These are phyloP conservation scores for Seriola rivoliana DNA, from an alignment of 2,113 vertebrate genomes.

Conservation along the genomic window DNA sequence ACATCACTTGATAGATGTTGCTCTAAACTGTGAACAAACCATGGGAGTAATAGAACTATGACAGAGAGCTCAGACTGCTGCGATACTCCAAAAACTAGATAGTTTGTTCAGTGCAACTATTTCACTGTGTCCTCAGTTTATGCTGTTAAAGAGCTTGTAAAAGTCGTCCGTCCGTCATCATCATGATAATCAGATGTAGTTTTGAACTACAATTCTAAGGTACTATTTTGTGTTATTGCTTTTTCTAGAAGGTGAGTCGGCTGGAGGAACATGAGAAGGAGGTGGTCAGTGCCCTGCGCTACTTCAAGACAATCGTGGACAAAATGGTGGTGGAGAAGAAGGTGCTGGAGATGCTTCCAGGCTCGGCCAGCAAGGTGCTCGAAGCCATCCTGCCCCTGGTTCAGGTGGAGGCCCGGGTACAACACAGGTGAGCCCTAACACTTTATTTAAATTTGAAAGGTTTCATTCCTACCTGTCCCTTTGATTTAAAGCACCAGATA, in stretches of 20 bases:
- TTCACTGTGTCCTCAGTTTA: background rate
- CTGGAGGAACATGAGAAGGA: constrained; percentile 98
- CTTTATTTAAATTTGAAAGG: background rate
- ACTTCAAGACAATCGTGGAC: constrained; percentile 99
- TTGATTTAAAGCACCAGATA: background rate
- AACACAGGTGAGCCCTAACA: constrained; percentile 87
- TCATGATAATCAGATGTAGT: background rate
- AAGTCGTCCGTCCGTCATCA: background rate
- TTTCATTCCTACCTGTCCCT: background rate
- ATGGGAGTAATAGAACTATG: constrained; percentile 10
- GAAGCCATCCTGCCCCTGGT: constrained; percentile 96
- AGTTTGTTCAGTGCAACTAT: background rate
- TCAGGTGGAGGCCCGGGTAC: constrained; percentile 90
- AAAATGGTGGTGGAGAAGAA: constrained; percentile 98
- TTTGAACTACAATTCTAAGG: background rate
- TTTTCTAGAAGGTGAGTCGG: constrained; percentile 90
- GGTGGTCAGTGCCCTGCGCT: constrained; percentile 95
- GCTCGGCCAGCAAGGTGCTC: constrained; percentile 96
- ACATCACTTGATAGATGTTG: constrained; percentile 54
- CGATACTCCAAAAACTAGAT: background rate
- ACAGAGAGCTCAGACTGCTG: background rate
- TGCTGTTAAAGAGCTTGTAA: background rate
- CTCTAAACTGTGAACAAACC: constrained; percentile 41
- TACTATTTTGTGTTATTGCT: background rate
- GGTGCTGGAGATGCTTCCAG: constrained; percentile 97